Percentiles rank a stretch among this genome's conserved stretches.
phyloP scores from a whole-genome alignment of 2,888 invertebrate species.

The Papilio elwesi region DNA sequence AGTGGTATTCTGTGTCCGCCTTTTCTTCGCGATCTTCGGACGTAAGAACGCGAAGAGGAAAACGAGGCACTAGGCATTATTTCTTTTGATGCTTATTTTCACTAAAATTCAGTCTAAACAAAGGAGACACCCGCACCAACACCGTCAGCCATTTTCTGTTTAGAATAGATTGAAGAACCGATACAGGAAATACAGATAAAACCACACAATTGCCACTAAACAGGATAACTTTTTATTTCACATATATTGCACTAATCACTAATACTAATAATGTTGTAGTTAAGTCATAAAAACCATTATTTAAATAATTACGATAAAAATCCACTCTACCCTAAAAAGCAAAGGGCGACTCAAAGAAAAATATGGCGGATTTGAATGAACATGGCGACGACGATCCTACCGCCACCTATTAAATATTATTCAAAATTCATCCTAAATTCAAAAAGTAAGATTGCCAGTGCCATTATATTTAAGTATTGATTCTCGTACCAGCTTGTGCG shows the following conservation, averaged over 20 bases:
- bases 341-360: conserved; percentile 79
- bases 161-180: conserved; percentile 83
- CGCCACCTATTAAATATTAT: conserved; percentile 61
- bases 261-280: conserved; percentile 66
- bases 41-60: conserved; percentile 95
- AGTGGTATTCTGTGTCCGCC: conserved; percentile 93
- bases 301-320: conserved; percentile 68
- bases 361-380: conserved; percentile 79
- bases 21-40: conserved; percentile 96
- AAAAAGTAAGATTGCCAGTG: conserved; percentile 13
- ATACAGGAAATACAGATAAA: conserved; percentile 72
- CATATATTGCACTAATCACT: conserved; percentile 72
- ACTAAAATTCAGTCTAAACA: conserved; percentile 88
- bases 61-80: conserved; percentile 98
- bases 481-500: too few species aligned
- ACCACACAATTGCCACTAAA: conserved; percentile 66
- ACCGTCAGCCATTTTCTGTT: conserved; percentile 93
- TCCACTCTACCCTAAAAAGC: conserved; percentile 71
- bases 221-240: conserved; percentile 55
- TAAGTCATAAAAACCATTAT: conserved; percentile 77
- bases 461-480: too few species aligned
- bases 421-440: conserved; percentile 42
- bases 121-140: conserved; percentile 92
- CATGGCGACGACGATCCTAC: conserved; percentile 68
- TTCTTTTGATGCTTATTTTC: conserved; percentile 82